These are phyloP conservation scores for Choreutis nemorana DNA, from an alignment of 2,888 invertebrate species.

Conservation along the genomic window DNA sequence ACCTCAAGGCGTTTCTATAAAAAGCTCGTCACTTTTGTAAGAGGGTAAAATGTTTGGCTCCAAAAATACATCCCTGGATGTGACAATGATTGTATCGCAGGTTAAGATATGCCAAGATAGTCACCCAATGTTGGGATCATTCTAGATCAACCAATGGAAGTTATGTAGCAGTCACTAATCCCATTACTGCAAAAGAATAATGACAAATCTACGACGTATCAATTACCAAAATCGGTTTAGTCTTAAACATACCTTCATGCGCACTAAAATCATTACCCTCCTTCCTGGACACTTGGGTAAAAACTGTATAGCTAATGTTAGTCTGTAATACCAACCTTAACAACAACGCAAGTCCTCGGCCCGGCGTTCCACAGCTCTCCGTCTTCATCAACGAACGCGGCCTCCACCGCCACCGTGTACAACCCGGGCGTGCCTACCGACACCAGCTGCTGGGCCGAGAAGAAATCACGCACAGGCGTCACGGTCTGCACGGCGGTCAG, in stretches of 20 bases:
- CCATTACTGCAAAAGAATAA: not conserved
- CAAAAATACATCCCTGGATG: no score
- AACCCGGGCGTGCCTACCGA: conserved; percentile 64
- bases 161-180: no score
- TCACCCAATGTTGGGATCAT: no score
- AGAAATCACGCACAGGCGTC: conserved; percentile 91
- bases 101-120: no score
- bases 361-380: conserved; percentile 92
- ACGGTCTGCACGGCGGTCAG: conserved; percentile 80
- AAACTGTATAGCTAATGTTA: not conserved
- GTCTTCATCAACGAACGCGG: conserved; percentile 83
- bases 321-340: conserved; percentile 62
- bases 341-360: conserved; percentile 77
- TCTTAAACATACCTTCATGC: no score
- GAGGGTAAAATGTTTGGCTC: no score
- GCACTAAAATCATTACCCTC: no score
- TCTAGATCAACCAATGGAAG: no score
- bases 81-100: no score
- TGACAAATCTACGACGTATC: not conserved
- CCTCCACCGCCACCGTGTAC: conserved; percentile 78
- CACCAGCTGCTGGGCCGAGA: conserved; percentile 90
- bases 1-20: no score
- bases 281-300: not conserved
- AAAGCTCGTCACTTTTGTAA: no score
- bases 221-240: no score